These are phyloP conservation scores for Acipenser transmontanus DNA, from an alignment of 2,797 vertebrate genomes.

Conservation along the genomic window DNA sequence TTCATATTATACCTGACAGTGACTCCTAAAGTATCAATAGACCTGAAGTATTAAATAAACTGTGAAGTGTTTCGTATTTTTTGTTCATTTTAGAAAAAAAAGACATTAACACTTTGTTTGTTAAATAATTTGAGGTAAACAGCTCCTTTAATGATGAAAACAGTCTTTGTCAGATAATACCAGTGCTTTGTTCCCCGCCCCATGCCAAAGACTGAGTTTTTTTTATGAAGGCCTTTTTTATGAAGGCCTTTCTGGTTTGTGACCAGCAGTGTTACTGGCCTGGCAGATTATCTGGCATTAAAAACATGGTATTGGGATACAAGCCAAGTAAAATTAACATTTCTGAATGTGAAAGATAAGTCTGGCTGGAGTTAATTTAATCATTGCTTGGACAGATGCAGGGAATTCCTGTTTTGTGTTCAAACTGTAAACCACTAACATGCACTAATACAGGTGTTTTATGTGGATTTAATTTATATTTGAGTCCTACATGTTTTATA, in stretches of 20 bases:
- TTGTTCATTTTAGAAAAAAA: too few species aligned
- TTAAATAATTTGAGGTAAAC: too few species aligned
- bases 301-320: conserved; percentile 50
- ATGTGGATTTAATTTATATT: too few species aligned
- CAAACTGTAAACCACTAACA: conserved; percentile 2
- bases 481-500: too few species aligned
- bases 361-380: conserved; percentile 51
- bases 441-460: too few species aligned
- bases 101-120: too few species aligned
- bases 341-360: conserved; percentile 46
- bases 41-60: too few species aligned
- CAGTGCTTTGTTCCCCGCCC: conserved; percentile 3
- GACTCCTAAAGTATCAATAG: too few species aligned
- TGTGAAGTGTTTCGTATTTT: too few species aligned
- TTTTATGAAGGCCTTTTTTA: conserved; percentile 37
- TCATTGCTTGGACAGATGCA: conserved; percentile 36
- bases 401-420: conserved; percentile 49
- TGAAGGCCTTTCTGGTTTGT: conserved; percentile 42
- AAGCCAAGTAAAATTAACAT: conserved; percentile 68
- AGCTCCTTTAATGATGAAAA: neutral
- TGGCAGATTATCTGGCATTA: conserved; percentile 30
- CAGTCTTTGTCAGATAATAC: conserved; percentile 10
- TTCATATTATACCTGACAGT: too few species aligned
- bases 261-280: conserved; percentile 17
- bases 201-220: conserved; percentile 19